Percentiles rank a stretch among this genome's conserved stretches.
These are phyloP conservation scores for Cydia splendana DNA, from an alignment of 1,140 invertebrate genomes.

Conservation along the genomic window DNA sequence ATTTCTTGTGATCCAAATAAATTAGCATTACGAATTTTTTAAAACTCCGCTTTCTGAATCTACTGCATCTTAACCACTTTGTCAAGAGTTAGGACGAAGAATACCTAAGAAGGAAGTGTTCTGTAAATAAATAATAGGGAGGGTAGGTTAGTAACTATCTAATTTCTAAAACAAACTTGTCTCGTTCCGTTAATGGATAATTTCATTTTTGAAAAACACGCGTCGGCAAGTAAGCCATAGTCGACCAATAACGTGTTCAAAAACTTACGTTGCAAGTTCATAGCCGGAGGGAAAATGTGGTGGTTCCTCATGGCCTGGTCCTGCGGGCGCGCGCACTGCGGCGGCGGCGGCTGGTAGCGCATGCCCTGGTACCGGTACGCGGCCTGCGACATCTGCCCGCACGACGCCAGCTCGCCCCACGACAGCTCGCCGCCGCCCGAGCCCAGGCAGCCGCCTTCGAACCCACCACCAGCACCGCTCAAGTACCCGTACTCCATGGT, in stretches of 20 bases:
- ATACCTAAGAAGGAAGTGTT: too few species aligned
- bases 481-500: constrained; percentile 79
- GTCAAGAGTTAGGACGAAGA: too few species aligned
- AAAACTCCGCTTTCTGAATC: too few species aligned
- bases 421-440: constrained; percentile 76
- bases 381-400: constrained; percentile 91
- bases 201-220: background rate
- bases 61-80: too few species aligned
- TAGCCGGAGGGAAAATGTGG: constrained; percentile 77
- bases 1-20: too few species aligned
- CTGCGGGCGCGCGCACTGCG: constrained; percentile 73
- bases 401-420: constrained; percentile 91
- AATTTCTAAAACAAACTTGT: too few species aligned
- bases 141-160: too few species aligned
- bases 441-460: constrained; percentile 69
- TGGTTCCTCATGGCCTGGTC: constrained; percentile 74
- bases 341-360: constrained; percentile 74
- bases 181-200: too few species aligned
- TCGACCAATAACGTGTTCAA: background rate
- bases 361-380: constrained; percentile 85
- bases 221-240: background rate
- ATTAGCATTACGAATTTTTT: too few species aligned
- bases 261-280: constrained; percentile 79
- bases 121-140: too few species aligned
- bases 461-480: constrained; percentile 72